Evolutionary conservation across 1,140 invertebrate genomes (phyloP).

Genomic region (Lordiphosa stackelbergi): DNA sequence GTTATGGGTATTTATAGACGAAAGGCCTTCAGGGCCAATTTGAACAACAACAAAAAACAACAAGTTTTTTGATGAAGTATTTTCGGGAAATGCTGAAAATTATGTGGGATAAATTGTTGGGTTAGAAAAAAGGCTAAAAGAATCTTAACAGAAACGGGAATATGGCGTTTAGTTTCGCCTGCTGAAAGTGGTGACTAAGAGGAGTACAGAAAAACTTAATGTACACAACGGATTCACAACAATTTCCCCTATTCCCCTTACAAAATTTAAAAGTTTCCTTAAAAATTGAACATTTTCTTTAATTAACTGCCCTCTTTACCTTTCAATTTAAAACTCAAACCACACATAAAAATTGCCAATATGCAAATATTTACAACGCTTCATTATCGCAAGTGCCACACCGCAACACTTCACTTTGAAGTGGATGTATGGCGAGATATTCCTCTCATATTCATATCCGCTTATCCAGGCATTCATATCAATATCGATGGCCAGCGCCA

Average conservation of each 20-base stretch:
- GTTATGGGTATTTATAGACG: slow-evolving; percentile 20
- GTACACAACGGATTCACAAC: too few relatives aligned
- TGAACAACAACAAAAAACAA: slow-evolving; percentile 5
- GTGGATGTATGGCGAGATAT: slow-evolving; percentile 35
- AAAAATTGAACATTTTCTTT: background rate
- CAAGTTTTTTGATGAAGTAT: background rate
- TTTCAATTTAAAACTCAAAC: slow-evolving; percentile 28
- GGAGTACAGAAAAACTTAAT: too few relatives aligned
- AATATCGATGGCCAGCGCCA: slow-evolving; percentile 25
- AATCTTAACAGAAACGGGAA: too few relatives aligned
- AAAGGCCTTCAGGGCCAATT: slow-evolving; percentile 7
- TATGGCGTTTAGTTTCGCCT: too few relatives aligned
- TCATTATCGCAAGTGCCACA: slow-evolving; percentile 54
- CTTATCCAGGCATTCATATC: slow-evolving; percentile 5
- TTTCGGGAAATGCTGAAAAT: too few relatives aligned
- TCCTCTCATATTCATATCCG: slow-evolving; percentile 34
- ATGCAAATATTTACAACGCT: slow-evolving; percentile 45
- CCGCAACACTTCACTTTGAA: slow-evolving; percentile 56
- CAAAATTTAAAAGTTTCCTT: too few relatives aligned
- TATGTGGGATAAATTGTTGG: too few relatives aligned
- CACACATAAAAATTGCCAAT: slow-evolving; percentile 40
- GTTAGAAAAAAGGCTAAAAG: too few relatives aligned
- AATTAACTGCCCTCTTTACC: slow-evolving; percentile 2
- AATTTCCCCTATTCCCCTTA: too few relatives aligned
- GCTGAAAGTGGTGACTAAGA: too few relatives aligned